Base-by-base conservation (phyloP, 2,797 vertebrate genomes). In the Brotula barbata region DNA sequence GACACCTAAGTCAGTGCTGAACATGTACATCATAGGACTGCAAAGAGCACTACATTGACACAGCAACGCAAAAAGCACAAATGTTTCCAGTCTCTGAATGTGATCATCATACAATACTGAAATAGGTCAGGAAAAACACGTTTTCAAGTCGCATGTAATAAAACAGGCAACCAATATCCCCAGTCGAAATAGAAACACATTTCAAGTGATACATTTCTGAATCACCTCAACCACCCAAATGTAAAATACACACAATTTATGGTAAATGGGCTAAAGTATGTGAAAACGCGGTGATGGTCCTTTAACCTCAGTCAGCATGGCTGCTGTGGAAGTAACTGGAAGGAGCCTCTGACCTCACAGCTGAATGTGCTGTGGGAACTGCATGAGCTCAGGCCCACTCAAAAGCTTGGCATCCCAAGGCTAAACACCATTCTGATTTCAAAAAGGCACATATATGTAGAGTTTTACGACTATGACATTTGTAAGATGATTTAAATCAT, bases 371-470 rank as follows among this genome's bases (percentile, higher is more conserved):
- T 1, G 25, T 4, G 25, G 25, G 25, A 28, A 28, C 25, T 28
- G n/a, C n/a, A n/a, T 34, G 9, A 45, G 19, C 11, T 10, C 16
- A 31, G 15, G 34, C 36, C 64, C 53, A 59, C 59, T 28, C 34
- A 55, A 60, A 23, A 17, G 25, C 8, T 12, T 21, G 20, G 45
- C 20, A n/a, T 56, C 41, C 19, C 22, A 9, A 58, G 17, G 17
- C 37, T 21, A 40, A 58, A 63, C 49, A 53, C 42, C 60, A 2
- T 17, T 65, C 42, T 13, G 55, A 76, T 61, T 63, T 37, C 11
- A 41, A 62, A 68, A 86, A 87, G 83, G 81, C 85, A 87, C 83
- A 56, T 47, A 73, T 72, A 48, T 60, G 56, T 73, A 59, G 39
- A 47, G 47, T 61, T 68, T 40, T 0, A 56, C 47, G 33, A 59